Base-by-base conservation (phyloP, 2,888 invertebrate genomes). In the Cordylochernes scorpioides region DNA sequence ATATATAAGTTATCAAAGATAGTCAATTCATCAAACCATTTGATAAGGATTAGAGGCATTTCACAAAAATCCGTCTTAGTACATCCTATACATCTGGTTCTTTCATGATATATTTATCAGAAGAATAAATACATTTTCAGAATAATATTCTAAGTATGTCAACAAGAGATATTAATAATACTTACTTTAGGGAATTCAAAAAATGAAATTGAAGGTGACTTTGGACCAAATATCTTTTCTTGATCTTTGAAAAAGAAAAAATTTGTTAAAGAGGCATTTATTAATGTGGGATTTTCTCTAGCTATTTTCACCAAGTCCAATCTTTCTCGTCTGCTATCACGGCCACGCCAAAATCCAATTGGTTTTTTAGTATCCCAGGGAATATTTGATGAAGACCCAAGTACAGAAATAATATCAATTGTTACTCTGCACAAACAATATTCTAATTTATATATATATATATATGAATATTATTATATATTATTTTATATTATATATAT, bases 151-250 rank as follows among this genome's bases (percentile, higher is more conserved):
- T n/a, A n/a, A n/a, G n/a, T n/a, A n/a, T n/a, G n/a, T n/a, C n/a
- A n/a, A n/a, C n/a, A n/a, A n/a, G n/a, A n/a, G n/a, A n/a, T n/a
- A n/a, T n/a, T n/a, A n/a, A n/a, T n/a, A n/a, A n/a, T n/a, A n/a
- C n/a, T n/a, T 58, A 86, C 88, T 63, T 80, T 68, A 52, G 91
- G 91, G 55, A 91, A 94, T 40, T 74, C 70, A 50, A 77, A 77
- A 51, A 91, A 84, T 3, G 84, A 78, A 36, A 82, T 63, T 45
- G 74, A 72, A 12, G 68, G 67, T 38, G 65, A 65, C 48, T 71
- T 71, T 9, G 84, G 80, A 2, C 86, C 88, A 58, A 84, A 84
- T 46, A 69, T 61, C 13, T 67, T 58, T 49, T 73, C 70, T 52
- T 77, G 65, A 44, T 84, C 68, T 39, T 68, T 65, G 49, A 77